Conservation (phyloP, 2,888 invertebrate species). For the Halictus ligatus region DNA sequence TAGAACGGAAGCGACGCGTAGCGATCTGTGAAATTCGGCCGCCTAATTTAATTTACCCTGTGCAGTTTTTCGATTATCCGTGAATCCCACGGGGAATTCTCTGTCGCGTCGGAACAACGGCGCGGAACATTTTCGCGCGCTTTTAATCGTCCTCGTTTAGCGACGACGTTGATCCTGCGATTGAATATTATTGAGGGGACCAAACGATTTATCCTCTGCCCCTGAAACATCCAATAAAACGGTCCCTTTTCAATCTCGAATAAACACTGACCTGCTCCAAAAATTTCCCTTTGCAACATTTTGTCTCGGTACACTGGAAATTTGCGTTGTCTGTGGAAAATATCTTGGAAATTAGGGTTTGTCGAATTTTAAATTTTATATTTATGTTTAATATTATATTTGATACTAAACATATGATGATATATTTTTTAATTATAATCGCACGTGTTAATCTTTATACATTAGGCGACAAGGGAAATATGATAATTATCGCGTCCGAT, state of each 20-base stretch:
- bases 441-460: no score
- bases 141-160: conserved; percentile 20
- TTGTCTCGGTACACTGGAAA: not conserved
- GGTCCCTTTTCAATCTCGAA: not conserved
- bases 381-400: no score
- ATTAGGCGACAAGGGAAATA: not conserved
- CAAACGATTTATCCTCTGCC: not conserved
- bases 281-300: not conserved
- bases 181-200: conserved; percentile 16
- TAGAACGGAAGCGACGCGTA: conserved; percentile 27
- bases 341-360: not conserved
- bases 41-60: conserved; percentile 58
- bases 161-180: conserved; percentile 26
- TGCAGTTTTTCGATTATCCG: conserved; percentile 54
- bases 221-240: not conserved
- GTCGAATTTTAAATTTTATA: not conserved
- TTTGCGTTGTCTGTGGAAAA: not conserved
- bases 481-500: not conserved
- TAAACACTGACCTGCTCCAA: not conserved
- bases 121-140: conserved; percentile 22
- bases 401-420: no score
- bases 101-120: conserved; percentile 35
- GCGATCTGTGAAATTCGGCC: conserved; percentile 54
- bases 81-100: conserved; percentile 24
- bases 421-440: no score